These are phyloP conservation scores for Terrapene triunguis DNA, from an alignment of 2,113 vertebrate genomes.

Conservation along the genomic window DNA sequence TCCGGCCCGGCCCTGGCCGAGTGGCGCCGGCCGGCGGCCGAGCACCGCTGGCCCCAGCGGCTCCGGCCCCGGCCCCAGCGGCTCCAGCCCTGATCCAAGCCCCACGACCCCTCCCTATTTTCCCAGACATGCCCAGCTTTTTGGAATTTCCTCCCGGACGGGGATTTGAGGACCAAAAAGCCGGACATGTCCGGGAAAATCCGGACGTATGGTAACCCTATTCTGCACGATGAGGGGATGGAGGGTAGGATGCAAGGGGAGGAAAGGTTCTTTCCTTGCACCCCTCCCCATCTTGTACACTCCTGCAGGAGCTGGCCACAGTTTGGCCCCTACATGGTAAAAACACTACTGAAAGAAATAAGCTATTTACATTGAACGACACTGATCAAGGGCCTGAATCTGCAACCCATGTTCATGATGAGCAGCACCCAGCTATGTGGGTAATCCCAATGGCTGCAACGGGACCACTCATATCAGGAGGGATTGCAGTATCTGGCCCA, in stretches of 20 bases:
- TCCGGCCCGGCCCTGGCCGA: no score
- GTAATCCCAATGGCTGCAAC: neutral
- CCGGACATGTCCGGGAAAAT: no score
- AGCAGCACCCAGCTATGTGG: neutral
- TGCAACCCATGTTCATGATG: neutral
- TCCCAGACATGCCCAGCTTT: no score
- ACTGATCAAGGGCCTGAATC: neutral
- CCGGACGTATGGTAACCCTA: no score
- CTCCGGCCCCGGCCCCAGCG: no score
- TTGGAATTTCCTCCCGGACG: no score
- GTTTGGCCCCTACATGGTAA: neutral
- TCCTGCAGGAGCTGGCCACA: neutral
- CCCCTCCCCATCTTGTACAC: neutral
- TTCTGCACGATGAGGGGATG: neutral
- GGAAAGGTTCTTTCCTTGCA: neutral
- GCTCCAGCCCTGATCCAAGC: no score
- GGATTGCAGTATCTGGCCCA: neutral
- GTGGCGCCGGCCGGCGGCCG: no score
- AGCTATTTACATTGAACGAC: neutral
- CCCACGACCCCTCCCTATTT: no score
- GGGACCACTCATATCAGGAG: neutral
- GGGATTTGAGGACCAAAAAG: no score
- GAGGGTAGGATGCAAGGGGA: neutral
- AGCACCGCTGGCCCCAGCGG: no score
- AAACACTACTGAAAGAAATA: neutral